phyloP scores from a whole-genome alignment of 1,140 invertebrate genomes.

The Odontomachus brunneus region DNA sequence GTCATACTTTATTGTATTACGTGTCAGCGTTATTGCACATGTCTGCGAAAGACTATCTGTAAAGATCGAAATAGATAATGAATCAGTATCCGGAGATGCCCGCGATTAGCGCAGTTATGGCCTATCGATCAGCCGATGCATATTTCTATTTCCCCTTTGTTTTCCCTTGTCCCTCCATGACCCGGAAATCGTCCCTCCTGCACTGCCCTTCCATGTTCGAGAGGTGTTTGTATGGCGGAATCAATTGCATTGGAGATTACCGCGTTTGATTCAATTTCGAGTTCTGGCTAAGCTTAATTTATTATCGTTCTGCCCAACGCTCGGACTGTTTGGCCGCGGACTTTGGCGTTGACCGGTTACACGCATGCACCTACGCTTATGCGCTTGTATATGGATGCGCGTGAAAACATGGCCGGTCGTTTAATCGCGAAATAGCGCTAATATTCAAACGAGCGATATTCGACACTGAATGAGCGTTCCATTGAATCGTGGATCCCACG shows the following conservation, averaged over 20 bases:
- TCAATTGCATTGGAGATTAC: slow-evolving; percentile 78
- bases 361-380: slow-evolving; percentile 25
- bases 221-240: slow-evolving; percentile 71
- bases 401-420: slow-evolving; percentile 52
- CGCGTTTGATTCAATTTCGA: slow-evolving; percentile 79
- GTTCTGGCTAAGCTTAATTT: slow-evolving; percentile 77
- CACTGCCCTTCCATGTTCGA: slow-evolving; percentile 45
- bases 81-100: background rate
- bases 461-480: background rate
- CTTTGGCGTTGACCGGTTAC: slow-evolving; percentile 58
- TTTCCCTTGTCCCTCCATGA: slow-evolving; percentile 35
- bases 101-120: slow-evolving; percentile 57
- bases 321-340: slow-evolving; percentile 62
- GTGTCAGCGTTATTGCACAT: slow-evolving; percentile 3
- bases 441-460: slow-evolving; percentile 16
- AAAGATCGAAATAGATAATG: slow-evolving; percentile 24
- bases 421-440: slow-evolving; percentile 52
- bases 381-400: slow-evolving; percentile 17
- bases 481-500: background rate
- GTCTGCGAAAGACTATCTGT: background rate
- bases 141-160: slow-evolving; percentile 12
- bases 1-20: too few species aligned
- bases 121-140: slow-evolving; percentile 1
- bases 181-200: slow-evolving; percentile 10
- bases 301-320: slow-evolving; percentile 73